phyloP scores from a whole-genome alignment of 2,113 vertebrate species.

The Tursiops truncatus region DNA sequence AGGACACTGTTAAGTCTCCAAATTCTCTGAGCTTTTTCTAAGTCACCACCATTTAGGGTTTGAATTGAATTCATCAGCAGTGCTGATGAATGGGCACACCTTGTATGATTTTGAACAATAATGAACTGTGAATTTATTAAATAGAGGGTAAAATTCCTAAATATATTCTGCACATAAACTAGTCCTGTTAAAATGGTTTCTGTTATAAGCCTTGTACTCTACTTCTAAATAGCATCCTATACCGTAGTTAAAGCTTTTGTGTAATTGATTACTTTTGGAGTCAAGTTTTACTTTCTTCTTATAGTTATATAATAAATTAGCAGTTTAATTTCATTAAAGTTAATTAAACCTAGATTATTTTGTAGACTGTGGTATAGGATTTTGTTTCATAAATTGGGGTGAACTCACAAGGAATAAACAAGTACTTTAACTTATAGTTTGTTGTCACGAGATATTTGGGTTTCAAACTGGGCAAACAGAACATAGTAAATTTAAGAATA shows the following conservation, averaged over 20 bases:
- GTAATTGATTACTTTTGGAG: background rate
- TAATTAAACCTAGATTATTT: conserved; percentile 1
- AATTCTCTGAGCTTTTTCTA: background rate
- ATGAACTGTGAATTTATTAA: conserved; percentile 48
- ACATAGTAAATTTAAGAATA: conserved; percentile 38
- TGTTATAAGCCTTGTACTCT: background rate
- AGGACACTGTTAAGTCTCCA: background rate
- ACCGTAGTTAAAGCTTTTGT: background rate
- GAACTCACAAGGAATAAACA: conserved; percentile 11
- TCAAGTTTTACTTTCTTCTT: conserved; percentile 6
- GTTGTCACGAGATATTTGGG: conserved; percentile 17
- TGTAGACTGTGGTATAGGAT: background rate
- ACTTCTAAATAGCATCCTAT: background rate
- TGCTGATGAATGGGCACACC: background rate
- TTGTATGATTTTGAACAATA: conserved; percentile 46
- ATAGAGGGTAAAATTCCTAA: conserved; percentile 9
- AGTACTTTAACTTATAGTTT: background rate
- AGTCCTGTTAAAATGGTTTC: conserved; percentile 38
- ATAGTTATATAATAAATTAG: conserved; percentile 34
- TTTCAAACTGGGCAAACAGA: conserved; percentile 35
- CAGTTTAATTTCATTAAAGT: conserved; percentile 37
- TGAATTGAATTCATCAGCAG: background rate
- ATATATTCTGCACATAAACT: background rate
- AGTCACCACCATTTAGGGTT: conserved; percentile 11
- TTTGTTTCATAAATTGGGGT: conserved; percentile 17